Conservation (phyloP, 2,113 vertebrate genomes). For the Oryzias melastigma region DNA sequence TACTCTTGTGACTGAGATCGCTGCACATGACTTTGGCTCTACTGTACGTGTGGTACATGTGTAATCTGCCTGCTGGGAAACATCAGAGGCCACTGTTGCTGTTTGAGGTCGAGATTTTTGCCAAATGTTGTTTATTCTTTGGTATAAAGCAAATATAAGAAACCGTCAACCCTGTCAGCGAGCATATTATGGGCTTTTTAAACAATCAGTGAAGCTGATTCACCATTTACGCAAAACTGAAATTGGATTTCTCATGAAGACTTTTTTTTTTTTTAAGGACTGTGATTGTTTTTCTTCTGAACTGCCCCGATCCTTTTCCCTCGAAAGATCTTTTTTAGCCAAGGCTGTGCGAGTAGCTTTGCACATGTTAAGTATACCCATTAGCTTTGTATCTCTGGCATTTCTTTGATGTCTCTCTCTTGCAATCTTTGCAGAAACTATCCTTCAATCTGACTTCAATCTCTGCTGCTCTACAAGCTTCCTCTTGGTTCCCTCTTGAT, state of each 20-base stretch:
- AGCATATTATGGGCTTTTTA: no score
- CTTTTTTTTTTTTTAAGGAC: constrained; percentile 2
- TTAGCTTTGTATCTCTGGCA: constrained; percentile 52
- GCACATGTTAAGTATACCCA: constrained; percentile 37
- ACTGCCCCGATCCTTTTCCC: constrained; percentile 10
- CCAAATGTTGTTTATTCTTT: no score
- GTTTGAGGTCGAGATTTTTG: neutral
- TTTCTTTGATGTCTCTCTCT: constrained; percentile 55
- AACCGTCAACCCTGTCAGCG: no score
- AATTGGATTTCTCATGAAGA: neutral
- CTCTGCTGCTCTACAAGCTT: constrained; percentile 44
- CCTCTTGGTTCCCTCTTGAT: constrained; percentile 60
- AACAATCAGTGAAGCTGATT: no score
- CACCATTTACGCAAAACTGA: no score
- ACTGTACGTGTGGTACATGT: constrained; percentile 19
- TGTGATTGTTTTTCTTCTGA: constrained; percentile 3
- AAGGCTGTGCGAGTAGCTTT: constrained; percentile 18
- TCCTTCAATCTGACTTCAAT: constrained; percentile 58
- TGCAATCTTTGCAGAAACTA: constrained; percentile 50
- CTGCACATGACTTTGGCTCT: constrained; percentile 32
- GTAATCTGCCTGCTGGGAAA: neutral
- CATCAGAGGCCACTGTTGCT: neutral
- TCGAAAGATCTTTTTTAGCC: constrained; percentile 25
- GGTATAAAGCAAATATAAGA: no score
- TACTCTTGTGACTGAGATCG: constrained; percentile 52